Conservation (phyloP, 2,888 invertebrate species). For the Tipula confusa region DNA sequence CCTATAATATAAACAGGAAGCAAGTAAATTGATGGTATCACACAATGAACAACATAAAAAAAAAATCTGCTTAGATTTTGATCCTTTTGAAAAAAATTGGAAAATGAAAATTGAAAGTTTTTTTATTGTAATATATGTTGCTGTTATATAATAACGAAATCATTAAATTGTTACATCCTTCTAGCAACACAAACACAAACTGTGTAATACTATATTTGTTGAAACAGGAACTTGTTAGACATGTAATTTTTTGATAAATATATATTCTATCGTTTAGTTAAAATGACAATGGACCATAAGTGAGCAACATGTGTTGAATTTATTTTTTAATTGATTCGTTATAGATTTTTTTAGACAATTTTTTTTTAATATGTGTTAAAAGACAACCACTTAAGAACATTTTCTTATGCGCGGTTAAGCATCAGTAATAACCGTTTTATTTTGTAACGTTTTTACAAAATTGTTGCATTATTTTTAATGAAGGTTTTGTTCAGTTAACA, state of each 20-base stretch:
- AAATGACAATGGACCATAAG: no score
- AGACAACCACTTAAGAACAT: no score
- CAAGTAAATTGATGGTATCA: background rate
- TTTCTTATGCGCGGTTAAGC: no score
- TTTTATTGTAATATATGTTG: background rate
- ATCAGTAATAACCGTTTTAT: no score
- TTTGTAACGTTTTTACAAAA: no score
- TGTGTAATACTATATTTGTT: background rate
- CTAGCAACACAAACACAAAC: background rate
- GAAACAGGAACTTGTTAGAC: background rate
- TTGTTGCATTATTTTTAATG: no score
- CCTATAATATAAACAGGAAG: slow-evolving; percentile 3
- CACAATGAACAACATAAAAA: no score
- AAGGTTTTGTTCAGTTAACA: no score
- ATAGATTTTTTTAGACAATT: no score
- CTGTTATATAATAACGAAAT: background rate
- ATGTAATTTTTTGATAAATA: background rate
- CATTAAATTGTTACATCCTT: slow-evolving; percentile 20
- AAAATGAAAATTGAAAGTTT: background rate
- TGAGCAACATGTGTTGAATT: no score
- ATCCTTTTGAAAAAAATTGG: background rate
- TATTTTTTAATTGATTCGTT: no score
- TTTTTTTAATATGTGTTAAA: no score
- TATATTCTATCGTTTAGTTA: background rate
- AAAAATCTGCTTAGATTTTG: background rate